These are phyloP conservation scores for Schizopygopsis malacanthus DNA, from an alignment of 2,797 vertebrate genomes.

Conservation along the genomic window DNA sequence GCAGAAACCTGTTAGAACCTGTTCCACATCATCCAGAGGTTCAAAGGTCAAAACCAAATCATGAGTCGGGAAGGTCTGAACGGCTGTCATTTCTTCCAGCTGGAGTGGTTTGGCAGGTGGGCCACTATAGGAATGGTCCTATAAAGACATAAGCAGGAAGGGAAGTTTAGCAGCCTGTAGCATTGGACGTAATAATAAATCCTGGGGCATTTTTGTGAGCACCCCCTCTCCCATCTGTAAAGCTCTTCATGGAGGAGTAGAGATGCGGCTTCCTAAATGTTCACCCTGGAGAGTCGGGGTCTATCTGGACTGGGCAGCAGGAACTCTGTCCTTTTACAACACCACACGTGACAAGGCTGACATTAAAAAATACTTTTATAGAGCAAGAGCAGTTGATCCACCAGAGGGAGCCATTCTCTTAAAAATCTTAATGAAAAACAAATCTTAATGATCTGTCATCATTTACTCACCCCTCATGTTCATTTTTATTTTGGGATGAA, in stretches of 20 bases:
- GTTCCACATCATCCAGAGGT: background rate
- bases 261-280: background rate
- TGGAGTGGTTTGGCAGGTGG: conserved; percentile 34
- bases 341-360: background rate
- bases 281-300: conserved; percentile 5
- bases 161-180: background rate
- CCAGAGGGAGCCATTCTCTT: conserved; percentile 12
- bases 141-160: conserved; percentile 26
- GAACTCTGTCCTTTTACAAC: conserved; percentile 35
- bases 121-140: conserved; percentile 33
- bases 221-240: background rate
- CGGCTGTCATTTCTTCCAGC: conserved; percentile 22
- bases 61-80: conserved; percentile 22
- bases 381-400: background rate
- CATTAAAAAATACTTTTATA: background rate
- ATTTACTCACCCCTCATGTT: background rate
- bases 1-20: no score
- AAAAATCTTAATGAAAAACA: background rate
- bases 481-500: background rate
- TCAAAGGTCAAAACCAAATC: background rate
- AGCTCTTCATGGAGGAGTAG: background rate
- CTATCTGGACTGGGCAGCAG: conserved; percentile 31
- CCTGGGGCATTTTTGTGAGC: conserved; percentile 9
- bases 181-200: conserved; percentile 25
- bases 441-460: no score